phyloP scores from a whole-genome alignment of 2,113 vertebrate species.

The Bucco capensis region DNA sequence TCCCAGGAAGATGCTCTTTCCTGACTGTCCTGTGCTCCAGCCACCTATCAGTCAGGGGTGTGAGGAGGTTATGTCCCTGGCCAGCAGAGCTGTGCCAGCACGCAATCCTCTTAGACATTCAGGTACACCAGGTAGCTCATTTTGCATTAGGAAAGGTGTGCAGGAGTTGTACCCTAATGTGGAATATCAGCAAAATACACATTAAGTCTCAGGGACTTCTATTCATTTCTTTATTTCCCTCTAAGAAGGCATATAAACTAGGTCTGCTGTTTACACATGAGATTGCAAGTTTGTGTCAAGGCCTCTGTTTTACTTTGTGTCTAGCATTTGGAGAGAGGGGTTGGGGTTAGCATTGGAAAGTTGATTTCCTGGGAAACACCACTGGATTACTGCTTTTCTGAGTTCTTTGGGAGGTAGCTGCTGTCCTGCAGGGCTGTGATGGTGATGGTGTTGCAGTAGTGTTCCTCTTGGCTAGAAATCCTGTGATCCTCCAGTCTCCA shows the following conservation, averaged over 20 bases:
- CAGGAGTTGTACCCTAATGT: not conserved
- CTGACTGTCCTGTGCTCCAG: conserved; percentile 21
- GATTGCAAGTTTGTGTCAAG: conserved; percentile 8
- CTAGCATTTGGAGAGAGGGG: not conserved
- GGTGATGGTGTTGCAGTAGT: not conserved
- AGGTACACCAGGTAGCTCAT: conserved; percentile 23
- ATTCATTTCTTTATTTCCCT: conserved; percentile 18
- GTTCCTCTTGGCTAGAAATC: not conserved
- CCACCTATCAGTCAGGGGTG: conserved; percentile 49
- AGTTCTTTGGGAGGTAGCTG: not conserved
- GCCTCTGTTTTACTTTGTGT: not conserved
- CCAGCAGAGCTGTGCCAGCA: not conserved
- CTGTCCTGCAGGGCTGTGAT: not conserved
- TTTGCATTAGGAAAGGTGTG: not conserved
- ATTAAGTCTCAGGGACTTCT: not conserved
- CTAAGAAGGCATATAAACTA: not conserved
- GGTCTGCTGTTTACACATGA: not conserved
- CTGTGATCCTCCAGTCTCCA: not conserved
- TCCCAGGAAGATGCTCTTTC: conserved; percentile 56
- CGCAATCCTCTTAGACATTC: not conserved
- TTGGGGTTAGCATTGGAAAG: conserved; percentile 25
- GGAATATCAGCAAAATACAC: conserved; percentile 1
- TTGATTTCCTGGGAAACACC: conserved; percentile 21
- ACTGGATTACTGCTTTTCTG: not conserved
- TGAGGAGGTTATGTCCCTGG: conserved; percentile 7